Evolutionary conservation across 2,113 vertebrate species (phyloP).

Genomic region (Ochotona princeps): DNA sequence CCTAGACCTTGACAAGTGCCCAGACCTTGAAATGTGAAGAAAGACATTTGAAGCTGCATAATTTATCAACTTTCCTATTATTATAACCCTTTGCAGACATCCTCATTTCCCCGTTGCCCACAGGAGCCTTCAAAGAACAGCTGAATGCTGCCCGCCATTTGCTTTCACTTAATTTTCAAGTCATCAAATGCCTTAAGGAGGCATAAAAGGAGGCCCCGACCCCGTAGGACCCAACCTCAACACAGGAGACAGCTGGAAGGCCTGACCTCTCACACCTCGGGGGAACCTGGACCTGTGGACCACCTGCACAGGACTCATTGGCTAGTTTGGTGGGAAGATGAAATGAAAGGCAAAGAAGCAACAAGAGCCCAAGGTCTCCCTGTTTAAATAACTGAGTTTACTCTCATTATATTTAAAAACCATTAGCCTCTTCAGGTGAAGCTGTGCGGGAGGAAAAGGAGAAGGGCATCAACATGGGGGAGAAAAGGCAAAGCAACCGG

Average conservation of each 20-base stretch:
- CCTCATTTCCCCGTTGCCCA: constrained; percentile 4
- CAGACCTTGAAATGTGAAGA: not conserved
- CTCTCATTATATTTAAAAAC: not conserved
- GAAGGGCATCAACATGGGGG: not conserved
- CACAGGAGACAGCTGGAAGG: not conserved
- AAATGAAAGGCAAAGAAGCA: not conserved
- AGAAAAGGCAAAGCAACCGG: not conserved
- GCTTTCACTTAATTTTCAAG: not conserved
- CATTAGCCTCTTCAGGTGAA: not conserved
- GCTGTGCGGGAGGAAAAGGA: not conserved
- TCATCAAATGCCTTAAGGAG: not conserved
- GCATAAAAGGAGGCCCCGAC: not conserved
- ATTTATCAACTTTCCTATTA: not conserved
- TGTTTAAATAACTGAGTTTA: not conserved
- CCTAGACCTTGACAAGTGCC: not conserved
- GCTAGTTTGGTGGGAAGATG: not conserved
- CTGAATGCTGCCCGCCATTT: not conserved
- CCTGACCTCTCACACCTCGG: fast-evolving
- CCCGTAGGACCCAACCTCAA: too few species aligned
- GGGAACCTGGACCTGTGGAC: not conserved
- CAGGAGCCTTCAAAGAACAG: not conserved
- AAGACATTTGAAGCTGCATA: not conserved
- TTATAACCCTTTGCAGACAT: not conserved
- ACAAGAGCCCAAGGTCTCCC: not conserved
- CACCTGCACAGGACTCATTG: not conserved